Percentiles rank a stretch among this genome's conserved stretches.
These are phyloP conservation scores for Passerina amoena DNA, from an alignment of 2,113 vertebrate genomes.

Conservation along the genomic window DNA sequence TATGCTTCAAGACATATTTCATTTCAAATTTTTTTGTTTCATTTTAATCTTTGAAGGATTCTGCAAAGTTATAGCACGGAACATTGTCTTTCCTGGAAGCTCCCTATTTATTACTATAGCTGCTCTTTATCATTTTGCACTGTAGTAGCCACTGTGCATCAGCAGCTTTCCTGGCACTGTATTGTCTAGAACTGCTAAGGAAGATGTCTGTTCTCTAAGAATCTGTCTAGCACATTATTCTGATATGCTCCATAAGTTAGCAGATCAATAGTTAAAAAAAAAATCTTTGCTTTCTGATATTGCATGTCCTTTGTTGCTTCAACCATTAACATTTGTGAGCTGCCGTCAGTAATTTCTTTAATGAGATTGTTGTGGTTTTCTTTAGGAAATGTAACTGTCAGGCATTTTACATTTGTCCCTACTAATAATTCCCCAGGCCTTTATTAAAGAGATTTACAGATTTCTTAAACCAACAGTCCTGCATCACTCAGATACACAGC, in stretches of 20 bases:
- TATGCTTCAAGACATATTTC: not conserved
- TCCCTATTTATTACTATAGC: constrained; percentile 5
- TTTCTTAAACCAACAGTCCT: constrained; percentile 79
- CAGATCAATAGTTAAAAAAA: constrained; percentile 84
- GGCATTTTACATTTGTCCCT: constrained; percentile 81
- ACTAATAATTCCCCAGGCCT: constrained; percentile 84
- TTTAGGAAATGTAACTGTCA: constrained; percentile 80
- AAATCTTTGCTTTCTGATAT: constrained; percentile 84
- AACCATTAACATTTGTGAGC: constrained; percentile 90
- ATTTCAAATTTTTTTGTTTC: constrained; percentile 22
- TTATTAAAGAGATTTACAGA: constrained; percentile 85
- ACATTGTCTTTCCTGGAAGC: not conserved
- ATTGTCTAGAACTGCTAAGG: constrained; percentile 57
- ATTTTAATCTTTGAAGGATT: constrained; percentile 15
- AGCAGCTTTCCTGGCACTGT: constrained; percentile 58
- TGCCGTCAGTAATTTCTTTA: constrained; percentile 91
- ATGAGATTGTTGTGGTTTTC: constrained; percentile 89
- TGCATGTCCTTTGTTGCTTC: constrained; percentile 85
- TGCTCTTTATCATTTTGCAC: constrained; percentile 57
- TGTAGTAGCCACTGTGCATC: constrained; percentile 49
- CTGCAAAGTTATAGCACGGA: not conserved
- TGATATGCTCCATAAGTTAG: constrained; percentile 77
- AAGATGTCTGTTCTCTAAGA: constrained; percentile 63
- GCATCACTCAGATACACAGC: constrained; percentile 71
- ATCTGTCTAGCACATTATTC: constrained; percentile 68